These are phyloP conservation scores for Metellina segmentata DNA, from an alignment of 2,888 invertebrate genomes.

Conservation along the genomic window DNA sequence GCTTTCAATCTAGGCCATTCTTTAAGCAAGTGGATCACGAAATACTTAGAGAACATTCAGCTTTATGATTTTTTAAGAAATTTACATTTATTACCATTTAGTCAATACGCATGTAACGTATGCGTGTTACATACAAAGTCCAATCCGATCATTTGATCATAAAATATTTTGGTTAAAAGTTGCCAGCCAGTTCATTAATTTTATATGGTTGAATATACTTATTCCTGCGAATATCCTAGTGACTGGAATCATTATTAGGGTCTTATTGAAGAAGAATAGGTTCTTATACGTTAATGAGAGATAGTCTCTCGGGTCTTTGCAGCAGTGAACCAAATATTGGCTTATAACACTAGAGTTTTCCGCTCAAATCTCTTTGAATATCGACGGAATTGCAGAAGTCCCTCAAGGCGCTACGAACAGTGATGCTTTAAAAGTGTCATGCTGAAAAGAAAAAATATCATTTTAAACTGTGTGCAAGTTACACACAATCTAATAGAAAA, in stretches of 20 bases:
- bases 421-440: conserved; percentile 11
- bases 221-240: not conserved
- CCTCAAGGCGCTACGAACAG: conserved; percentile 20
- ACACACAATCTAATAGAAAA: conserved; percentile 22
- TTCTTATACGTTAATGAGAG: not conserved
- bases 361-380: conserved; percentile 16
- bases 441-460: conserved; percentile 26
- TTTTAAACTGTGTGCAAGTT: conserved; percentile 21
- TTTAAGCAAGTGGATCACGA: too few species aligned
- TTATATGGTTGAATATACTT: not conserved
- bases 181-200: not conserved
- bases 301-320: not conserved
- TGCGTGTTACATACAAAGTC: too few species aligned
- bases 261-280: not conserved
- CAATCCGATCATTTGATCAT: too few species aligned
- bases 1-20: too few species aligned
- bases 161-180: not conserved
- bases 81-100: too few species aligned
- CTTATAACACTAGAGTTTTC: conserved; percentile 31
- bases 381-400: not conserved
- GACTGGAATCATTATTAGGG: not conserved
- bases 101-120: too few species aligned
- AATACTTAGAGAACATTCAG: too few species aligned
- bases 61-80: too few species aligned
- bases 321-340: conserved; percentile 17